Conservation (phyloP, 2,888 invertebrate species). For the Chelonus formosanus region DNA sequence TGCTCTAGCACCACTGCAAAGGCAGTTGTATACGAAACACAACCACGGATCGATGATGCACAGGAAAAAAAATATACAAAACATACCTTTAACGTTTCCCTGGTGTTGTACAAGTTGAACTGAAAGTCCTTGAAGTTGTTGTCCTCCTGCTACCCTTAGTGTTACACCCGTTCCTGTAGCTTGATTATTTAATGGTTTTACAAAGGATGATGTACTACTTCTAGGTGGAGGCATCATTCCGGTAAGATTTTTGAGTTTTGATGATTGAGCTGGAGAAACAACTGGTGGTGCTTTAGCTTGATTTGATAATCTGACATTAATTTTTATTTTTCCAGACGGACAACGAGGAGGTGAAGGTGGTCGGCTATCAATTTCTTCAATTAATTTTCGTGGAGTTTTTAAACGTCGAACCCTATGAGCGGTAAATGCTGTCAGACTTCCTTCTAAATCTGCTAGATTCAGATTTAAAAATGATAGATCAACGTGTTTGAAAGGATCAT, state of each 20-base stretch:
- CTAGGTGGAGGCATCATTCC: conserved; percentile 59
- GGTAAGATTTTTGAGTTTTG: conserved; percentile 58
- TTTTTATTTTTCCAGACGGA: conserved; percentile 74
- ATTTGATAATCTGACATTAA: conserved; percentile 68
- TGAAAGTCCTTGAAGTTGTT: conserved; percentile 65
- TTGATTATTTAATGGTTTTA: conserved; percentile 58
- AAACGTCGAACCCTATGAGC: conserved; percentile 82
- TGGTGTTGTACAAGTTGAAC: conserved; percentile 69
- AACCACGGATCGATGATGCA: conserved; percentile 46
- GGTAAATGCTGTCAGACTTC: conserved; percentile 80
- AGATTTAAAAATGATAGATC: conserved; percentile 74
- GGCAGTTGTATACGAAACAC: conserved; percentile 40
- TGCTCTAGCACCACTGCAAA: conserved; percentile 59
- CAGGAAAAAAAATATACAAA: conserved; percentile 5
- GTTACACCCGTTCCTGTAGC: conserved; percentile 59
- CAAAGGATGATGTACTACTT: conserved; percentile 63
- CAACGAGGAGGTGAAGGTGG: conserved; percentile 72
- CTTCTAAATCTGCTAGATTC: conserved; percentile 73
- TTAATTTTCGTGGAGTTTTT: conserved; percentile 75
- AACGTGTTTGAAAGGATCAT: conserved; percentile 78
- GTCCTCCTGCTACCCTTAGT: conserved; percentile 61
- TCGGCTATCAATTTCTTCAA: conserved; percentile 74
- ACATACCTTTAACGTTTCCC: conserved; percentile 68
- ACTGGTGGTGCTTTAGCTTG: conserved; percentile 53
- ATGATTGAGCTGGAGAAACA: conserved; percentile 42